Base-by-base conservation (phyloP, 2,797 vertebrate genomes). In the Sandelia bainsii region DNA sequence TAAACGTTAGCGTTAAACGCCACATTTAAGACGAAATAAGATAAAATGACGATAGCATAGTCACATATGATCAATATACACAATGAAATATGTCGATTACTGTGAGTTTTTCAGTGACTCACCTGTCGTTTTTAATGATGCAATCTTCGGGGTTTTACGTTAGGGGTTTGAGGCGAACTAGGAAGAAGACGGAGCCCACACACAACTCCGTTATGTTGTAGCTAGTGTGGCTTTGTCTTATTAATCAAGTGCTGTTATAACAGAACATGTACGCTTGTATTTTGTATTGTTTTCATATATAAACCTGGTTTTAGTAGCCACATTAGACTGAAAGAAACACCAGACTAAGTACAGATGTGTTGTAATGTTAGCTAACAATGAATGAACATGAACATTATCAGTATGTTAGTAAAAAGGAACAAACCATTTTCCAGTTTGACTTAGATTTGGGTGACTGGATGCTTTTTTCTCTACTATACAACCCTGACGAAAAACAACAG, bases 171-270 rank as follows among this genome's bases (percentile, higher is more conserved):
- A 25, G 10, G 48, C 3, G 32, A n/a, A 2, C 62, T 9, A 23
- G 82, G 0, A 25, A 67, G 6, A 91, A 92, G 89, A 81, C 84
- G 80, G 58, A 72, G 70, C 87, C 91, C 73, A 20, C 34, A 0
- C 8, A 7, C 7, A 9, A 52, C 65, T 67, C 88, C 83, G 89
- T 88, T 90, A 89, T 90, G 56, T 77, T 62, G 50, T 20, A 29
- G 40, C 39, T 40, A 9, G 8, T 6, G 60, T 2, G 14, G 66
- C 81, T 75, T 76, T 79, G 61, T 69, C 16, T 16, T 45, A 8
- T 44, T 22, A 32, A 49, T 51, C 10, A 2, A 66, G 0, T n/a
- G 52, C 19, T 37, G 22, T 6, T 42, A 37, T 48, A 29, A 64
- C 27, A 22, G 22, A 44, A 34, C 32, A 9, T 17, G 17, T 9